Conservation (phyloP, 2,888 invertebrate species). For the Macropis europaea region DNA sequence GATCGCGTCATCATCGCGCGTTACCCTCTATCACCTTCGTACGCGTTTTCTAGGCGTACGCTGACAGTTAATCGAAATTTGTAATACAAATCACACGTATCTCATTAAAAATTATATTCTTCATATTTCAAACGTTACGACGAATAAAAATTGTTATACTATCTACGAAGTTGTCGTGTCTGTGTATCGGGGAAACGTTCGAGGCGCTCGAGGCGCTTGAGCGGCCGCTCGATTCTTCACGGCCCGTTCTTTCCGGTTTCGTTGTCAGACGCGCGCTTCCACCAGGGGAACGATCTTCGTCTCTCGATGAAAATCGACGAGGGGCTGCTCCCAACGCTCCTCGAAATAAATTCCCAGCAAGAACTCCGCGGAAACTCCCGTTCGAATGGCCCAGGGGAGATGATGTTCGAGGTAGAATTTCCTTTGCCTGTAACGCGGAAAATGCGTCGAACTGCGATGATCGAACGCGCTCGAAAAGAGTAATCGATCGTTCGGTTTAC, state of each 20-base stretch:
- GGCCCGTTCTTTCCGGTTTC: not conserved
- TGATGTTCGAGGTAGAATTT: conserved; percentile 88
- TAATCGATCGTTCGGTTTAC: conserved; percentile 78
- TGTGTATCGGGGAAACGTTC: no score
- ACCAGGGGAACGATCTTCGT: conserved; percentile 86
- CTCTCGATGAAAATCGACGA: conserved; percentile 90
- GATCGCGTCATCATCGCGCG: not conserved
- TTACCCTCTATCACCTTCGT: conserved; percentile 16
- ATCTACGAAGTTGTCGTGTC: conserved; percentile 48
- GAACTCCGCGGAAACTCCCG: conserved; percentile 88
- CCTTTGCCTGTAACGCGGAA: conserved; percentile 83
- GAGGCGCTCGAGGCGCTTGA: no score
- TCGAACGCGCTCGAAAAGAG: not conserved
- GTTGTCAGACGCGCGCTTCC: not conserved
- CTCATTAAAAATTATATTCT: conserved; percentile 78
- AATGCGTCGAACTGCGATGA: not conserved
- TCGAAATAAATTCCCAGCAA: conserved; percentile 95
- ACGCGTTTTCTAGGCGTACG: conserved; percentile 38
- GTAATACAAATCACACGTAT: conserved; percentile 75
- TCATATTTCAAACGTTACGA: conserved; percentile 79
- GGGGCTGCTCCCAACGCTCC: conserved; percentile 94
- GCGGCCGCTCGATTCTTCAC: no score
- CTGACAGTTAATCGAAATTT: conserved; percentile 64
- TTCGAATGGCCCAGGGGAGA: conserved; percentile 92
- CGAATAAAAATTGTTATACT: conserved; percentile 78